Conservation (phyloP, 2,888 invertebrate species). For the Seira musarum region DNA sequence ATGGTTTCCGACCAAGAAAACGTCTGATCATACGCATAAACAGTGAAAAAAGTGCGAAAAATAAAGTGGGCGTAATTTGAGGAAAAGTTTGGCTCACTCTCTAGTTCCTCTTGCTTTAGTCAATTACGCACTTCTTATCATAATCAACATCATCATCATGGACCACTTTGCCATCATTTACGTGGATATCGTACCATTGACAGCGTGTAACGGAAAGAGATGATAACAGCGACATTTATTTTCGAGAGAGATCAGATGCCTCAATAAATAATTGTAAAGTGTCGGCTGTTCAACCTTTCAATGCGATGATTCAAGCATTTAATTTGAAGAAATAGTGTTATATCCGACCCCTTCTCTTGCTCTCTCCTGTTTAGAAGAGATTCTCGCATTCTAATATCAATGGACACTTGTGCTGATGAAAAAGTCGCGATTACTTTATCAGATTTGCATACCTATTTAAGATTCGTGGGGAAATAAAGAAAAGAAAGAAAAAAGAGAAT, state of each 20-base stretch:
- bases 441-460: not conserved
- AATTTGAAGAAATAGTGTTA: not conserved
- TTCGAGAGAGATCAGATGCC: constrained; percentile 51
- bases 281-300: constrained; percentile 51
- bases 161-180: too few relatives aligned
- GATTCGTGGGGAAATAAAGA: not conserved
- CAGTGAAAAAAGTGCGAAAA: constrained; percentile 42
- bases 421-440: not conserved
- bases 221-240: constrained; percentile 49
- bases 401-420: too few relatives aligned
- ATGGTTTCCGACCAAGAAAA: constrained; percentile 22
- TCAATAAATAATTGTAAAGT: constrained; percentile 61
- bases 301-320: constrained; percentile 34
- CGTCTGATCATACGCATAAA: constrained; percentile 45
- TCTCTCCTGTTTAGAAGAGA: too few relatives aligned
- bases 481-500: not conserved
- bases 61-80: constrained; percentile 56
- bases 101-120: constrained; percentile 13
- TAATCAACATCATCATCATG: not conserved
- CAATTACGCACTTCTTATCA: not conserved
- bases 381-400: too few relatives aligned
- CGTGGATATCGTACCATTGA: constrained; percentile 44
- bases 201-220: constrained; percentile 30
- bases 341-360: too few relatives aligned
- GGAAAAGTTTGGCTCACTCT: constrained; percentile 48